Base-by-base conservation (phyloP, 1,140 invertebrate species). In the Lasaia peninsularis region DNA sequence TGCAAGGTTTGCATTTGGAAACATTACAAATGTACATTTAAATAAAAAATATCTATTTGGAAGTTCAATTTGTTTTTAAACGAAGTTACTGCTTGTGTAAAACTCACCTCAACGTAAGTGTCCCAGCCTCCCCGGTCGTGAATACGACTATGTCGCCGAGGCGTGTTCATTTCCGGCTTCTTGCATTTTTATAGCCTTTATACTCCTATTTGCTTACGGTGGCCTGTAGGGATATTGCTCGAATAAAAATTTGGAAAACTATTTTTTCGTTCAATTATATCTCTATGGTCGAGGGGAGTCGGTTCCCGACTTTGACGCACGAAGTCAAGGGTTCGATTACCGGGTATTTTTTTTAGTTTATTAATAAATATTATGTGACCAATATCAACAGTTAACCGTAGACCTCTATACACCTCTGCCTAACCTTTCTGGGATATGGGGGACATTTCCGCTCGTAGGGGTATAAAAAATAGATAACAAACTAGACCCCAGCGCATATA, bases 151-250 rank as follows among this genome's bases (percentile, higher is more conserved):
- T 60, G 69, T 71, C 73, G 67, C 66, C 65, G 56, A 55, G 68
- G 63, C 66, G 69, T 75, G 75, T 78, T 77, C 75, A 82, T 85
- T 85, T 85, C 78, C 79, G 71, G 74, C 68, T 73, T 76, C 76
- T 81, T 80, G 81, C 77, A 81, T 80, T 85, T 84, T 80, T 81
- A 85, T 82, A 75, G 78, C 71, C 65, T 75, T 74, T 69, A 67
- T 70, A 75, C 67, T 64, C 63, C 69, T 67, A 52, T 73, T 73
- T 69, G 55, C 65, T 59, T 65, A 49, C 33, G 58, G 67, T 54
- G 64, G 58, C 61, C 58, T 65, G 32, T 71, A 74, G 72, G 75
- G 71, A 40, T 40, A 40, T 40, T 40, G 37, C 37, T 20, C 8
- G 14, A 40, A 40, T 16, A 40, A 40, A 40, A 40, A 16, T 12